These are phyloP conservation scores for Emydoidea blandingii DNA, from an alignment of 2,797 vertebrate genomes.

Conservation along the genomic window DNA sequence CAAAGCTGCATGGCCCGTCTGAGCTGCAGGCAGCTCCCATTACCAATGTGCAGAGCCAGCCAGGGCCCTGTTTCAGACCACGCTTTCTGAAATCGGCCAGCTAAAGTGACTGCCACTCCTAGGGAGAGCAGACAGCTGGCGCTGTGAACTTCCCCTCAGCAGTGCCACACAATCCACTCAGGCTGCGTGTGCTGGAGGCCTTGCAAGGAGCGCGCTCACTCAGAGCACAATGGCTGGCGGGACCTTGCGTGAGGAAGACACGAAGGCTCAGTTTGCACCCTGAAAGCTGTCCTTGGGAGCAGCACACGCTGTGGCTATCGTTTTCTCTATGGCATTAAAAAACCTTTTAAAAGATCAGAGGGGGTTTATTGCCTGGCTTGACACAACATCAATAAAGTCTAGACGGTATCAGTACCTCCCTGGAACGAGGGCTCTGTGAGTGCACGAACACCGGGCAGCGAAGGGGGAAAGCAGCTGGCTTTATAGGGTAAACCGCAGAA, in stretches of 20 bases:
- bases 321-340: background rate
- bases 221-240: background rate
- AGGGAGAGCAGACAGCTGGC: too few species aligned
- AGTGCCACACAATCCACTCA: rapidly evolving
- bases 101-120: too few species aligned
- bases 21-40: too few species aligned
- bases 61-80: too few species aligned
- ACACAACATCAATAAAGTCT: rapidly evolving
- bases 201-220: background rate
- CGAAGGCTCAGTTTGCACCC: rapidly evolving
- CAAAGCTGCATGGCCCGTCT: too few species aligned
- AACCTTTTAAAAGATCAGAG: background rate
- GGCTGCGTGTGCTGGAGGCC: background rate
- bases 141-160: background rate
- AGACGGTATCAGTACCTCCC: rapidly evolving
- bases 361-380: rapidly evolving
- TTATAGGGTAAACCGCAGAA: background rate
- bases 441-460: background rate
- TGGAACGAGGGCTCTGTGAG: rapidly evolving
- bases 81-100: too few species aligned
- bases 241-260: background rate
- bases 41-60: too few species aligned
- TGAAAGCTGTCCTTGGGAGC: background rate
- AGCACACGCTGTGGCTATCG: background rate
- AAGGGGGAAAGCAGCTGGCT: rapidly evolving